Percentiles rank a stretch among this genome's conserved stretches.
phyloP scores from a whole-genome alignment of 1,140 invertebrate genomes.

The Drepana arcuata region DNA sequence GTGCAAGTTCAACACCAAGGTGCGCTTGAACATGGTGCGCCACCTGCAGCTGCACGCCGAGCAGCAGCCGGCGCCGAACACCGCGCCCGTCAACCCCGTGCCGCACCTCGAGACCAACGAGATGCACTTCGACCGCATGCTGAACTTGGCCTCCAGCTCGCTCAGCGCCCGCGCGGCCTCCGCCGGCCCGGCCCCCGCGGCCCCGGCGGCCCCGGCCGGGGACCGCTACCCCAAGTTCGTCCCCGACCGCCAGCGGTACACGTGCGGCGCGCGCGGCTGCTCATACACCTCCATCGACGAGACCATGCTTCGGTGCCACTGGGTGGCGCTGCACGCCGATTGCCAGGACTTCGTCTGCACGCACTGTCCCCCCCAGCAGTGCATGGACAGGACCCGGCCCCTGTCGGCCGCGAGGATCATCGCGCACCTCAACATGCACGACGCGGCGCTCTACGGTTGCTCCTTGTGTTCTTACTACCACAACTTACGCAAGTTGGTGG shows the following conservation, averaged over 20 bases:
- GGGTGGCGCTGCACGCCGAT: slow-evolving; percentile 79
- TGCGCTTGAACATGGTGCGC: slow-evolving; percentile 80
- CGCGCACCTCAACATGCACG: slow-evolving; percentile 83
- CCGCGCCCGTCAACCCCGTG: slow-evolving; percentile 83
- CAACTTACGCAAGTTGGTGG: slow-evolving; percentile 75
- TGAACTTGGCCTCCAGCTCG: slow-evolving; percentile 83
- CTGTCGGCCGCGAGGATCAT: slow-evolving; percentile 73
- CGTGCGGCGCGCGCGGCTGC: slow-evolving; percentile 80
- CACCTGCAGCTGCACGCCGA: slow-evolving; percentile 80
- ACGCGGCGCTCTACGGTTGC: slow-evolving; percentile 79
- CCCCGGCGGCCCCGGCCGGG: slow-evolving; percentile 10
- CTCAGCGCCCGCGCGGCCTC: slow-evolving; percentile 38
- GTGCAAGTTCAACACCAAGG: slow-evolving; percentile 81
- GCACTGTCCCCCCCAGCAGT: slow-evolving; percentile 74
- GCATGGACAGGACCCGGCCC: slow-evolving; percentile 37
- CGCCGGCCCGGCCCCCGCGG: slow-evolving; percentile 9
- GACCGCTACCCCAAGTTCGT: slow-evolving; percentile 75
- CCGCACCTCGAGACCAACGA: slow-evolving; percentile 84
- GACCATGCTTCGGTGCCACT: slow-evolving; percentile 79
- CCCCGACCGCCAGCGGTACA: slow-evolving; percentile 76
- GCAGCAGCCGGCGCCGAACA: slow-evolving; percentile 74
- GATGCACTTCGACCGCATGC: slow-evolving; percentile 88
- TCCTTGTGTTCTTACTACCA: slow-evolving; percentile 77
- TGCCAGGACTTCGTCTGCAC: slow-evolving; percentile 76
- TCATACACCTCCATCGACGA: slow-evolving; percentile 82